Evolutionary conservation across 1,140 invertebrate species (phyloP).

Genomic region (Stegodyphus mimosarum): DNA sequence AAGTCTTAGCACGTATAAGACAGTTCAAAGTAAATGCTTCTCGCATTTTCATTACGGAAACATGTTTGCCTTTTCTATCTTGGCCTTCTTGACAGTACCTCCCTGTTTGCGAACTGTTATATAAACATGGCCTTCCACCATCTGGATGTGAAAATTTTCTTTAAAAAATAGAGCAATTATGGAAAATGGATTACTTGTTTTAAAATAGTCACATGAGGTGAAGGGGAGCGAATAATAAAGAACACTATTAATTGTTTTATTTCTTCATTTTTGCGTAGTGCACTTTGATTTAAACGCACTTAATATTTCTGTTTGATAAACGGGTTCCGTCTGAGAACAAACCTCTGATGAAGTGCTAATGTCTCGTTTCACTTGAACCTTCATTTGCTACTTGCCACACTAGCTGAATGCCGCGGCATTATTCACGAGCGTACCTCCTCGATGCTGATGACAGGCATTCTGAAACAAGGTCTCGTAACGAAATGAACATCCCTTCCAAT

Average conservation of each 20-base stretch:
- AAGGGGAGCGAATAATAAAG: too few species aligned
- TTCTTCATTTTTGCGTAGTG: background rate
- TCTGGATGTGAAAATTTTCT: background rate
- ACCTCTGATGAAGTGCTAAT: conserved; percentile 34
- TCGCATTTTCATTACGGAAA: too few species aligned
- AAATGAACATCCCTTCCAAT: too few species aligned
- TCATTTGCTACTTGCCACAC: conserved; percentile 13
- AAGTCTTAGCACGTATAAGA: too few species aligned
- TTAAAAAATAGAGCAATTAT: conserved; percentile 53
- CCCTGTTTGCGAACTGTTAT: too few species aligned
- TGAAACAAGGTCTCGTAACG: too few species aligned
- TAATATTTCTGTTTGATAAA: conserved; percentile 31
- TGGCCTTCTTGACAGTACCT: too few species aligned
- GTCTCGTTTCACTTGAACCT: conserved; percentile 16
- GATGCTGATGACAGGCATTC: background rate
- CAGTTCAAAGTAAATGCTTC: too few species aligned
- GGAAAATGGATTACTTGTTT: conserved; percentile 26
- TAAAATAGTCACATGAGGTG: too few species aligned
- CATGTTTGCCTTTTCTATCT: too few species aligned
- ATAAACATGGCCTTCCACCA: too few species aligned
- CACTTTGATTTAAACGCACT: conserved; percentile 49
- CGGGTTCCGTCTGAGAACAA: conserved; percentile 18
- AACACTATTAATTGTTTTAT: too few species aligned
- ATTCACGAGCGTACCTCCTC: background rate
- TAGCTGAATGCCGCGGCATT: background rate